Evolutionary conservation across 2,113 vertebrate species (phyloP).

Genomic region (Myrmophylax atrothorax): DNA sequence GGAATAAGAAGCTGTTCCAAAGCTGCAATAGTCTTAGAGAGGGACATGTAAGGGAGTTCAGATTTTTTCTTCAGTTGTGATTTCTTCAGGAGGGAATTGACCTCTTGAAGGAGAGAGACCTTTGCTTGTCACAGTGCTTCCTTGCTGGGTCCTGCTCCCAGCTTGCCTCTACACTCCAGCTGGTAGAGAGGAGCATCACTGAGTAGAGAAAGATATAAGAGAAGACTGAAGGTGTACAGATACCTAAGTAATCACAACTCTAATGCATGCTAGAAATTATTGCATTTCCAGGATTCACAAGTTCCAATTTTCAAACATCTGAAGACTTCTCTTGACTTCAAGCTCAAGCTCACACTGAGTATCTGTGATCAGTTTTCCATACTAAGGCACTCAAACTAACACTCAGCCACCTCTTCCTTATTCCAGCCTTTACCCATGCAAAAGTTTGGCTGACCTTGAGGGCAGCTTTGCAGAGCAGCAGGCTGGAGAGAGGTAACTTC

Average conservation of each 20-base stretch:
- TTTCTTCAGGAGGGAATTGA: neutral
- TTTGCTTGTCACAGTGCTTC: neutral
- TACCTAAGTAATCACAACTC: neutral
- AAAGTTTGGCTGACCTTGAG: neutral
- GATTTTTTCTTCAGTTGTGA: neutral
- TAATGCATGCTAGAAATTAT: neutral
- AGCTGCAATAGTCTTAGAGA: neutral
- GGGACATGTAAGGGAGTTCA: neutral
- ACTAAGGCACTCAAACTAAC: neutral
- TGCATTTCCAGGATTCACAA: neutral
- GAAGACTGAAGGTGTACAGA: neutral
- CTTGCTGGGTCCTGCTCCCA: neutral
- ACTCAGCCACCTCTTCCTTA: neutral
- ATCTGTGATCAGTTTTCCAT: neutral
- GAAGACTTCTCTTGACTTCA: neutral
- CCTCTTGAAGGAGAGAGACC: neutral
- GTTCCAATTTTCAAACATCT: neutral
- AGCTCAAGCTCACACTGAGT: neutral
- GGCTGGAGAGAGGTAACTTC: neutral
- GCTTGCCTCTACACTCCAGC: neutral
- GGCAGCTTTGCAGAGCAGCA: neutral
- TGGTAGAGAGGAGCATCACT: fast-evolving
- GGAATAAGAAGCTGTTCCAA: neutral
- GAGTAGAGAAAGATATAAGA: neutral
- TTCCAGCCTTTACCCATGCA: neutral